Base-by-base conservation (phyloP, 2,888 invertebrate species). In the Hirtodrosophila cameraria region DNA sequence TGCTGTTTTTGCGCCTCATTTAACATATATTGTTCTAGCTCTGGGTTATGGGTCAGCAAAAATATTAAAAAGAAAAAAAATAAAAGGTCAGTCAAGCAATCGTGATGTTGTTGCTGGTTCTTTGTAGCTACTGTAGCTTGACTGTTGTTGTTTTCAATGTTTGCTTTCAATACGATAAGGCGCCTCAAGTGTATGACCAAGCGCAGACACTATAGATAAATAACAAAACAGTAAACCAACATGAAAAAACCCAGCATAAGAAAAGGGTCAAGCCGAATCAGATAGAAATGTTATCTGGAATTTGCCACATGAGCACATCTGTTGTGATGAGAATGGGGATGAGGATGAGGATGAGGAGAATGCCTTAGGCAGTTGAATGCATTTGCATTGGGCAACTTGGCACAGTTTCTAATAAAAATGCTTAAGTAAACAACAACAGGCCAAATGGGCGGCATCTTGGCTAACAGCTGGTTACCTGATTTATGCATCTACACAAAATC, bases 401-500 rank as follows among this genome's bases (percentile, higher is more conserved):
- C 71, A 59, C 53, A 70, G 71, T 60, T 70, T 64, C 49, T 12
- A 53, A 39, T 54, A 18, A 31, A n/a, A 52, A 28, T 58, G 36
- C 31, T 59, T 53, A 53, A 33, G 36, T 62, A 72, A 72, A 72
- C 66, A 52, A 35, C 60, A 73, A 46, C 13, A 31, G 28, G 16
- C 46, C 63, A 79, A 73, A 59, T 69, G 63, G 63, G 48, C 75
- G 54, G 39, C 57, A 18, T 31, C 13, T 48, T 54, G 59, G 69
- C 75, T 13, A 46, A 31, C 71, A 75, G 84, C 78, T 77, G 77
- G 54, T 68, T 81, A 80, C 76, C 84, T 83, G 76, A 83, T 86
- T 80, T 72, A 82, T 72, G 63, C 57, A 64, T 75, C 43, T 59
- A n/a, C n/a, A n/a, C 42, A 66, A 76, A 55, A 43, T 49, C 68